phyloP scores from a whole-genome alignment of 2,888 invertebrate species.

The Hesperia comma region DNA sequence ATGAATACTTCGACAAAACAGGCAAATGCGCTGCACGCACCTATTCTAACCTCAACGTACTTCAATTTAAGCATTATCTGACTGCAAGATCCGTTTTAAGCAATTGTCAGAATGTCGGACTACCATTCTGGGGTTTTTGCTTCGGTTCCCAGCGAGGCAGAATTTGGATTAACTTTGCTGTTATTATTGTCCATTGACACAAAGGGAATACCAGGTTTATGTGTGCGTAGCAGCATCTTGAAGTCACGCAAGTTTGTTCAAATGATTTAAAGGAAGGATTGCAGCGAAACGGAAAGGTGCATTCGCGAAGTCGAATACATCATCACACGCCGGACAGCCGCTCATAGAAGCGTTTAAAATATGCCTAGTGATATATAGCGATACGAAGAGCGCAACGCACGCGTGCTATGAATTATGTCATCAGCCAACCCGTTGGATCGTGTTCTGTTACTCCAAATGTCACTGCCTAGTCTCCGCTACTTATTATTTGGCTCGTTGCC shows the following conservation, averaged over 20 bases:
- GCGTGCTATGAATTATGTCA: conserved; percentile 72
- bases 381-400: conserved; percentile 49
- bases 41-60: background rate
- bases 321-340: conserved; percentile 34
- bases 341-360: conserved; percentile 53
- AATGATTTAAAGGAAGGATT: conserved; percentile 9
- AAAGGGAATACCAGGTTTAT: no score
- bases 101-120: no score
- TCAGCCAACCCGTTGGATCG: conserved; percentile 63
- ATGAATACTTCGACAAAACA: background rate
- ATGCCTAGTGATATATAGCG: conserved; percentile 60
- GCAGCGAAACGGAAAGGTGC: conserved; percentile 33
- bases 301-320: conserved; percentile 37
- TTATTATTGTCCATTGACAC: no score
- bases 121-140: no score
- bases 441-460: conserved; percentile 70
- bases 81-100: no score
- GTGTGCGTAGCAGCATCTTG: background rate
- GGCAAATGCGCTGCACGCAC: background rate
- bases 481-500: conserved; percentile 78
- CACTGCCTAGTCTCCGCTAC: conserved; percentile 61
- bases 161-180: no score
- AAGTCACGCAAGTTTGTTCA: background rate
- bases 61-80: background rate
- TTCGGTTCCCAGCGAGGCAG: no score